phyloP scores from a whole-genome alignment of 1,140 invertebrate species.

The Tachypleus tridentatus region DNA sequence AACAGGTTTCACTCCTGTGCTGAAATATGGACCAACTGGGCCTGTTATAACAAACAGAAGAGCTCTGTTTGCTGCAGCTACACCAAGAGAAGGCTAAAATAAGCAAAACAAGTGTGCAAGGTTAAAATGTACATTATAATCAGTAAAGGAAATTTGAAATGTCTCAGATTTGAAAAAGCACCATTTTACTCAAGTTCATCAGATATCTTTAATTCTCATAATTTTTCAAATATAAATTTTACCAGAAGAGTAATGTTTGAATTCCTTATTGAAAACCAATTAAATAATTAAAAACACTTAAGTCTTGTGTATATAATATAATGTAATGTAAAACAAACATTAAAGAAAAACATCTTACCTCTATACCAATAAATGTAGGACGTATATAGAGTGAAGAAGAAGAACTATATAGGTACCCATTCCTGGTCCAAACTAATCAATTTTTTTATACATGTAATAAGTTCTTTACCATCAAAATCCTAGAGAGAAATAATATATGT shows the following conservation, averaged over 20 bases:
- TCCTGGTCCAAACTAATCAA: slow-evolving; percentile 86
- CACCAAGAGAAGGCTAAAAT: slow-evolving; percentile 74
- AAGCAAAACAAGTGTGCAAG: slow-evolving; percentile 2
- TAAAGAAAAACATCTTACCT: slow-evolving; percentile 51
- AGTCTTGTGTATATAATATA: background rate
- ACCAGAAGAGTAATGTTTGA: slow-evolving; percentile 3
- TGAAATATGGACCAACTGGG: slow-evolving; percentile 87
- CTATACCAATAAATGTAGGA: slow-evolving; percentile 92
- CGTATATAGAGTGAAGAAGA: slow-evolving; percentile 86
- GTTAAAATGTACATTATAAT: background rate
- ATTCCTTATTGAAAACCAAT: slow-evolving; percentile 8
- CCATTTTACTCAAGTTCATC: background rate
- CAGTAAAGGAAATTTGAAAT: background rate
- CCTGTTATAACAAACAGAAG: slow-evolving; percentile 82
- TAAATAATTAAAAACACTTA: background rate
- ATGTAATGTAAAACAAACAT: background rate
- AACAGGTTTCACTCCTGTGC: slow-evolving; percentile 56
- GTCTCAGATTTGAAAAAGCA: background rate
- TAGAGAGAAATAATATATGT: slow-evolving; percentile 23
- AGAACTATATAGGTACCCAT: slow-evolving; percentile 84
- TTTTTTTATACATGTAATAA: slow-evolving; percentile 74
- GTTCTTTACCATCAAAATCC: slow-evolving; percentile 74
- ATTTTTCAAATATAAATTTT: background rate
- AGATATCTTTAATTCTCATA: background rate
- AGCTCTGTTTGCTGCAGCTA: slow-evolving; percentile 66